A percentile compares a stretch with the other conserved stretches of the same genome.
phyloP scores from a whole-genome alignment of 2,888 invertebrate genomes.

The Drosophila sordidula region DNA sequence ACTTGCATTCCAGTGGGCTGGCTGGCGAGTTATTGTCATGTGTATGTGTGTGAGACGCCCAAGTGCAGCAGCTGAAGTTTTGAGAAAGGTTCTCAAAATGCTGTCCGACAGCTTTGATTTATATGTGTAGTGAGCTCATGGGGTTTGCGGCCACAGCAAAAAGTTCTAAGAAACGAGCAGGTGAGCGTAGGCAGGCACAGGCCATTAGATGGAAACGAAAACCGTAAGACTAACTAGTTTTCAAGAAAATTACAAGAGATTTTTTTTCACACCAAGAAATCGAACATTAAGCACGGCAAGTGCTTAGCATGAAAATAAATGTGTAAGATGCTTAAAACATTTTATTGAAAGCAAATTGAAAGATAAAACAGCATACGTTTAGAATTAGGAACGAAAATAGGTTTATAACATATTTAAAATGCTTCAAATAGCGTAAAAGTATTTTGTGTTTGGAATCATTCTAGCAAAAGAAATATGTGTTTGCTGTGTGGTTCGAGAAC shows the following conservation, averaged over 20 bases:
- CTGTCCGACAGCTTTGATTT: conserved; percentile 64
- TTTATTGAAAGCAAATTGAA: too few species aligned
- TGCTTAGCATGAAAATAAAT: conserved; percentile 8
- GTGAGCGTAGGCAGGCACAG: conserved; percentile 40
- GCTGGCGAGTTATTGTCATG: conserved; percentile 53
- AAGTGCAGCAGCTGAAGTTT: conserved; percentile 58
- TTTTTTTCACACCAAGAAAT: conserved; percentile 11
- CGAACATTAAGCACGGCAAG: conserved; percentile 22
- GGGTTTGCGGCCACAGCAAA: conserved; percentile 27
- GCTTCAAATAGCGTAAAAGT: too few species aligned
- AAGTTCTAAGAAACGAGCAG: conserved; percentile 29
- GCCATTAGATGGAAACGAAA: conserved; percentile 28
- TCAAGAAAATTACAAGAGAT: conserved; percentile 10
- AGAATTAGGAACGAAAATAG: too few species aligned
- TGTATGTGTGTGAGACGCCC: conserved; percentile 30
- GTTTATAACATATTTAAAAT: too few species aligned
- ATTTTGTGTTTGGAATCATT: not conserved
- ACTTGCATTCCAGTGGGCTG: conserved; percentile 53
- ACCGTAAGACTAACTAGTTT: conserved; percentile 27
- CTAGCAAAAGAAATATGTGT: too few species aligned
- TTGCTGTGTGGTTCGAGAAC: too few species aligned
- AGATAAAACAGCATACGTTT: too few species aligned
- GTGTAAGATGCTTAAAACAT: too few species aligned
- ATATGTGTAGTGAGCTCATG: conserved; percentile 46
- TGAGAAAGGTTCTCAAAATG: conserved; percentile 60